Conservation (phyloP, 2,888 invertebrate species). For the Leptogaster cylindrica region DNA sequence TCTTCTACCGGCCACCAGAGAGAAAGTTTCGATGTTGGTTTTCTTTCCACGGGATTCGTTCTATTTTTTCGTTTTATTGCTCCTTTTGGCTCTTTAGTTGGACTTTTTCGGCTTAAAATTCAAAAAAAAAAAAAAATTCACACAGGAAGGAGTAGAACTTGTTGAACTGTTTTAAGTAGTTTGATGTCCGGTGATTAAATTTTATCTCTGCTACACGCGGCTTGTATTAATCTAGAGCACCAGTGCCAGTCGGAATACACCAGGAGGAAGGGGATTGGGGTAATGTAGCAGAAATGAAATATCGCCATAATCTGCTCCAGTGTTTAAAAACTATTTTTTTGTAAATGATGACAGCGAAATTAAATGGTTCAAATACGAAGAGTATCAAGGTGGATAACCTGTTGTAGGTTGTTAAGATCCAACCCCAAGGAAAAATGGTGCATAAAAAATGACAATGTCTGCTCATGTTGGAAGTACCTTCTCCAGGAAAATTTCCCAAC, state of each 20-base stretch:
- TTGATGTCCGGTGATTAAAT: slow-evolving; percentile 40
- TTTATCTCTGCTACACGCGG: slow-evolving; percentile 34
- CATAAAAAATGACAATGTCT: slow-evolving; percentile 36
- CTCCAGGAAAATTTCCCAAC: slow-evolving; percentile 19
- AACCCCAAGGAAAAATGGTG: slow-evolving; percentile 24
- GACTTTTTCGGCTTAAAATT: slow-evolving; percentile 17
- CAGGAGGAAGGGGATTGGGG: slow-evolving; percentile 10
- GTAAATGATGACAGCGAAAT: neutral
- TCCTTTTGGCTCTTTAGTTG: slow-evolving; percentile 19
- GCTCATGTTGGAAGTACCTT: neutral
- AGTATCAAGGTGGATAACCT: slow-evolving; percentile 1
- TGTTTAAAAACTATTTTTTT: neutral
- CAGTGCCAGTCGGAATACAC: slow-evolving; percentile 20
- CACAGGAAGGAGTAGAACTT: slow-evolving; percentile 31
- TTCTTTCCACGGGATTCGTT: slow-evolving; percentile 16
- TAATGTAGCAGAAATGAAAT: slow-evolving; percentile 32
- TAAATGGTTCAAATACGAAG: neutral
- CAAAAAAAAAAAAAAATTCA: slow-evolving; percentile 13
- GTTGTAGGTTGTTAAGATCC: slow-evolving; percentile 20
- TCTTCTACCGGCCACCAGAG: slow-evolving; percentile 1
- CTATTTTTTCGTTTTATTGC: slow-evolving; percentile 28
- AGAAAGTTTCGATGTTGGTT: slow-evolving; percentile 35
- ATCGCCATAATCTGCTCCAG: neutral
- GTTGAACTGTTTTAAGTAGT: slow-evolving; percentile 40
- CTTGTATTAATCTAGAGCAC: slow-evolving; percentile 23